Conservation (phyloP, 1,140 invertebrate species). For the Cotesia typhae region DNA sequence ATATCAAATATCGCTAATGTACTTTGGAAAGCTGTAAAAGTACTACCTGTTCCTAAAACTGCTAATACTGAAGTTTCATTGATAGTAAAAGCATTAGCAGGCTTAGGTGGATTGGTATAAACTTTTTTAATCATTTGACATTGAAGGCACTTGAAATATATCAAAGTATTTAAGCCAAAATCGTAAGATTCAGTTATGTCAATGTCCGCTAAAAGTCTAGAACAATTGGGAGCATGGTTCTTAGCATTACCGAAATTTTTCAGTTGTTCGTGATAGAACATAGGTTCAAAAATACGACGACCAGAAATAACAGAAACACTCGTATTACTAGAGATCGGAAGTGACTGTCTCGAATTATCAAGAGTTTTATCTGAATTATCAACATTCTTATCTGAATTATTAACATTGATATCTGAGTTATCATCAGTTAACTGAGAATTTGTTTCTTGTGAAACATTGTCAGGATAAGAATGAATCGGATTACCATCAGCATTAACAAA, state of each 20-base stretch:
- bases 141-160: conserved; percentile 33
- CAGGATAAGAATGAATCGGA: no score
- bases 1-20: conserved; percentile 35
- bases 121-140: conserved; percentile 27
- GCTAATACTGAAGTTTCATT: conserved; percentile 34
- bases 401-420: no score
- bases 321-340: no score
- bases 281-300: no score
- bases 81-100: conserved; percentile 22
- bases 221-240: neutral
- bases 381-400: no score
- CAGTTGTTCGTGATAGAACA: neutral
- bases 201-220: conserved; percentile 5
- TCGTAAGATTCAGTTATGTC: conserved; percentile 23
- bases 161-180: conserved; percentile 14
- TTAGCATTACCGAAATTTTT: conserved; percentile 13
- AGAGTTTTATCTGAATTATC: no score
- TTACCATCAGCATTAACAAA: no score
- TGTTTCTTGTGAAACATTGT: no score
- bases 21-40: conserved; percentile 29
- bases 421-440: no score
- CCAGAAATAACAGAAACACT: no score
- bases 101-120: conserved; percentile 14
- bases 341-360: no score
- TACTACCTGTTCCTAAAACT: conserved; percentile 31